Percentiles rank a stretch among this genome's conserved stretches.
phyloP scores from a whole-genome alignment of 2,888 invertebrate species.

The Orthosia cruda region DNA sequence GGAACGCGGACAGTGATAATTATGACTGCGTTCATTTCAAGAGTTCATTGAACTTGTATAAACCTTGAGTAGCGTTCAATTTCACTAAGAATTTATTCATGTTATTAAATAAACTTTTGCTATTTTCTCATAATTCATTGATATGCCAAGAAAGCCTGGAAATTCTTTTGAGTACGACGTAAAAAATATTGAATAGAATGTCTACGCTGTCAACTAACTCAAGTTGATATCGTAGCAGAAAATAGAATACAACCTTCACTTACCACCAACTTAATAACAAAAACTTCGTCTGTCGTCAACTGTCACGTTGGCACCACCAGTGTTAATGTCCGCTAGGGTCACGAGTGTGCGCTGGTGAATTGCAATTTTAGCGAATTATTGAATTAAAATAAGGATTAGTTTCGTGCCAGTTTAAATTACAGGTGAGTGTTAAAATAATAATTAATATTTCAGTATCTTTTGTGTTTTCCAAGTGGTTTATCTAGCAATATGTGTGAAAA shows the following conservation, averaged over 20 bases:
- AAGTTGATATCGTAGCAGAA: neutral
- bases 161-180: neutral
- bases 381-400: conserved; percentile 66
- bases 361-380: conserved; percentile 65
- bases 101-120: too few species aligned
- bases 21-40: conserved; percentile 29
- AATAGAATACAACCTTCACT: conserved; percentile 5
- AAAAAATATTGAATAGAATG: neutral
- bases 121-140: neutral
- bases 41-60: conserved; percentile 21
- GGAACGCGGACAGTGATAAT: conserved; percentile 18
- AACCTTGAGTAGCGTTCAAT: neutral
- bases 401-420: conserved; percentile 62
- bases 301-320: conserved; percentile 83
- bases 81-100: neutral
- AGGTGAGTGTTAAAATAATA: conserved; percentile 72
- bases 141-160: accelerated
- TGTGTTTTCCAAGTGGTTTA: conserved; percentile 49
- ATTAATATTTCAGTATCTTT: conserved; percentile 72
- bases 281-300: conserved; percentile 37
- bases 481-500: conserved; percentile 53
- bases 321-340: conserved; percentile 89
- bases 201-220: neutral
- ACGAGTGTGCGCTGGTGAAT: conserved; percentile 83
- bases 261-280: conserved; percentile 60